Evolutionary conservation across 2,113 vertebrate species (phyloP).

Genomic region (Bucco capensis): DNA sequence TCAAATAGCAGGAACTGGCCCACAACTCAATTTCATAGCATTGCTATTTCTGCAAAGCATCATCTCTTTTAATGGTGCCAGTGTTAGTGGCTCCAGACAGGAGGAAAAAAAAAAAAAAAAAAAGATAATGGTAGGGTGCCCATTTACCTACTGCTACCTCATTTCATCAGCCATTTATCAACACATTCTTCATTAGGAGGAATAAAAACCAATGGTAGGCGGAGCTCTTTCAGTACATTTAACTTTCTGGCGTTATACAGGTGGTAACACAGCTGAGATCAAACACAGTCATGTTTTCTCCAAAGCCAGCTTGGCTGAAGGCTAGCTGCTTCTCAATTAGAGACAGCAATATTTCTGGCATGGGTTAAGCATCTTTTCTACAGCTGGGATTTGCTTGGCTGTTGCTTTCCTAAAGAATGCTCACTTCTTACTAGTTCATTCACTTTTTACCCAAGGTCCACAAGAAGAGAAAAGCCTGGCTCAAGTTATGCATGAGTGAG

Average conservation of each 20-base stretch:
- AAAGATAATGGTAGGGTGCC: neutral
- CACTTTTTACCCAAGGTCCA: neutral
- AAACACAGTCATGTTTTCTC: conserved; percentile 28
- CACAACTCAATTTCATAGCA: neutral
- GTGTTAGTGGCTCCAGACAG: neutral
- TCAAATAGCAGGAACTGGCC: conserved; percentile 9
- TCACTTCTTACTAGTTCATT: neutral
- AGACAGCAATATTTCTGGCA: conserved; percentile 24
- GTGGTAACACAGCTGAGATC: conserved; percentile 60
- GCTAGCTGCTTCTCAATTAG: conserved; percentile 23
- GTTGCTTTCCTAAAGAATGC: neutral
- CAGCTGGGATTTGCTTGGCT: neutral
- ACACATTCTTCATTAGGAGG: conserved; percentile 27
- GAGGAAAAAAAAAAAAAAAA: too few relatives aligned
- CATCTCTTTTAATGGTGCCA: conserved; percentile 28
- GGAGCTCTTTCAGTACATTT: conserved; percentile 39
- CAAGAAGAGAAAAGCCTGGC: neutral
- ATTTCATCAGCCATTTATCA: conserved; percentile 55
- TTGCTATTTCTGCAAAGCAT: conserved; percentile 22
- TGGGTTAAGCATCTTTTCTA: neutral
- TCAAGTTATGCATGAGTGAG: neutral
- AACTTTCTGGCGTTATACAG: conserved; percentile 43
- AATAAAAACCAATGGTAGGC: conserved; percentile 51
- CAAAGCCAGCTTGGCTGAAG: conserved; percentile 53
- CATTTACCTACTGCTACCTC: conserved; percentile 49